Percentiles rank a stretch among this genome's conserved stretches.
Conservation (phyloP, 2,888 invertebrate species). For the Cosmia trapezina region DNA sequence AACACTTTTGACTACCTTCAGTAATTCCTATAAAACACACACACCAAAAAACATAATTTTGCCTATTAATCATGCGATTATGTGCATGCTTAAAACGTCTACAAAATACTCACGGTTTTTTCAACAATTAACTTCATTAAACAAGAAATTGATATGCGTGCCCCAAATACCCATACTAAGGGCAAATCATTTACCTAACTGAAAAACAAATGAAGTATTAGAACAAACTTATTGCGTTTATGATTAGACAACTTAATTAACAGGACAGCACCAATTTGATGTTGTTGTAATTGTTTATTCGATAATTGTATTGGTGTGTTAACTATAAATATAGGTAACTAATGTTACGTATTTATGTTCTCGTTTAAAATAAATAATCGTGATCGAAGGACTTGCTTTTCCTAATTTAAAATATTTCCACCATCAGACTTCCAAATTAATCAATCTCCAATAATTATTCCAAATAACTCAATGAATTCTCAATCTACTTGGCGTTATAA, state of each 20-base stretch:
- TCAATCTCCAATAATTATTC: too few relatives aligned
- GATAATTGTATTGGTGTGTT: background rate
- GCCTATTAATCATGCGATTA: background rate
- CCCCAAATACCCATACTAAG: slow-evolving; percentile 13
- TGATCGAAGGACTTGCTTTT: too few relatives aligned
- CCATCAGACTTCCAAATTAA: too few relatives aligned
- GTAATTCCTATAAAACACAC: background rate
- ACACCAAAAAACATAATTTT: background rate
- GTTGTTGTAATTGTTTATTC: background rate
- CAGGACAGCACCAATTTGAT: background rate
- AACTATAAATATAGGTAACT: background rate
- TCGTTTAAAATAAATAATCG: background rate
- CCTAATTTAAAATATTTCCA: background rate
- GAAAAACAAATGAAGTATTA: slow-evolving; percentile 6
- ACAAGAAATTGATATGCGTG: slow-evolving; percentile 14
- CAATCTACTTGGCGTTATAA: too few relatives aligned
- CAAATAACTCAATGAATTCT: too few relatives aligned
- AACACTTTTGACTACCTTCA: background rate
- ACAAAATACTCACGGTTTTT: background rate
- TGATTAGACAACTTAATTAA: slow-evolving; percentile 8
- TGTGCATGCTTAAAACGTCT: background rate
- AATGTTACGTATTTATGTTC: too few relatives aligned
- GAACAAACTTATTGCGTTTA: background rate
- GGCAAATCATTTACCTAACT: slow-evolving; percentile 44
- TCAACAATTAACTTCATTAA: slow-evolving; percentile 5